These are phyloP conservation scores for Heliconius ismenius DNA, from an alignment of 2,888 invertebrate species.

Conservation along the genomic window DNA sequence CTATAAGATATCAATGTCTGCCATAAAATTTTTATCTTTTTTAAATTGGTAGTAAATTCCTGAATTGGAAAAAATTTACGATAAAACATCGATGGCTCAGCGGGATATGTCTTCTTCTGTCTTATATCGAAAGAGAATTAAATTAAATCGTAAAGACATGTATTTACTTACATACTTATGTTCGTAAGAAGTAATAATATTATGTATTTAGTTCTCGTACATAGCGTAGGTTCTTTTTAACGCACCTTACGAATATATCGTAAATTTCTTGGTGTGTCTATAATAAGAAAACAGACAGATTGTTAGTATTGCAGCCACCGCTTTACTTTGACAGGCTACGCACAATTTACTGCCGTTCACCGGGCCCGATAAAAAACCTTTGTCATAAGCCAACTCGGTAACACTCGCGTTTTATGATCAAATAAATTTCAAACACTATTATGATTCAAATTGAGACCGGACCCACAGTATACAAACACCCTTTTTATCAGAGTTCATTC, in stretches of 20 bases:
- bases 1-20: constrained; percentile 29
- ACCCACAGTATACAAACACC: constrained; percentile 74
- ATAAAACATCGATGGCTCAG: constrained; percentile 48
- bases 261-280: constrained; percentile 5
- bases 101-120: constrained; percentile 32
- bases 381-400: constrained; percentile 72
- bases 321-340: constrained; percentile 73
- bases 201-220: neutral
- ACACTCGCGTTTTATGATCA: constrained; percentile 76
- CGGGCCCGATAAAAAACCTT: constrained; percentile 74
- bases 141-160: neutral
- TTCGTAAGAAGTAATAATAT: neutral
- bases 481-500: constrained; percentile 65
- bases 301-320: constrained; percentile 36
- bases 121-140: neutral
- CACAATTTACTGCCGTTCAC: constrained; percentile 76
- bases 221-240: neutral
- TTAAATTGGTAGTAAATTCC: constrained; percentile 56
- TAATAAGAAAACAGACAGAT: constrained; percentile 39
- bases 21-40: constrained; percentile 51
- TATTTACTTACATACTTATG: neutral
- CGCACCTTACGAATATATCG: neutral
- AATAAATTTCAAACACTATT: constrained; percentile 81
- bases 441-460: constrained; percentile 77
- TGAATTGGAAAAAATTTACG: constrained; percentile 51